Conservation (phyloP, 2,113 vertebrate species). For the Platysternon megacephalum region DNA sequence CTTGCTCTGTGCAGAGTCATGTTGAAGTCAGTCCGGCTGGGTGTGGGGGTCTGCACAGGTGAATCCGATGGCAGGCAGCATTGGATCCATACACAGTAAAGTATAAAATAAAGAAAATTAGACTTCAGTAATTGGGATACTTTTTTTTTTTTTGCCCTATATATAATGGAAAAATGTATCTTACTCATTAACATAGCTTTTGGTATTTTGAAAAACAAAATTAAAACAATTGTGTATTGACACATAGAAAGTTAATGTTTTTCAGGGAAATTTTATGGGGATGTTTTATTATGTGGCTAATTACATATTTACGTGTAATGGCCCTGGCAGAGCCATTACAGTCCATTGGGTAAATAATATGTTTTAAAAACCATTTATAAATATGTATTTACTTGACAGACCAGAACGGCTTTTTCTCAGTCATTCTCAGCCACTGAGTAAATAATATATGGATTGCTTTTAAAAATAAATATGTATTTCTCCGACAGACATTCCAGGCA, state of each 20-base stretch:
- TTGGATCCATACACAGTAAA: neutral
- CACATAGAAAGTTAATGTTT: conserved; percentile 49
- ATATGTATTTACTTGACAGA: conserved; percentile 78
- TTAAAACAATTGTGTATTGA: conserved; percentile 28
- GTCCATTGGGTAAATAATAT: conserved; percentile 62
- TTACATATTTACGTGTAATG: conserved; percentile 71
- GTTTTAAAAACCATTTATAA: conserved; percentile 74
- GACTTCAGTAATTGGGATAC: neutral
- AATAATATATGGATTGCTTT: conserved; percentile 75
- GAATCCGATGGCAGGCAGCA: neutral
- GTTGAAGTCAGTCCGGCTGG: neutral
- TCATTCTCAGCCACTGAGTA: conserved; percentile 70
- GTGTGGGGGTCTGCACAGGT: neutral
- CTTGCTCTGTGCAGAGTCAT: neutral
- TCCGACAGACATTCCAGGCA: conserved; percentile 55
- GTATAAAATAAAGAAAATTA: neutral
- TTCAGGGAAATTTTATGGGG: conserved; percentile 58
- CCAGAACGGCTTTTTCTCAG: conserved; percentile 68
- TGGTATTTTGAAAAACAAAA: conserved; percentile 48
- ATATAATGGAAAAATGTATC: conserved; percentile 14
- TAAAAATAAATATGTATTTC: conserved; percentile 73
- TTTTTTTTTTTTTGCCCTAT: neutral
- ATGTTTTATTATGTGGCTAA: conserved; percentile 70
- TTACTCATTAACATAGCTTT: conserved; percentile 35
- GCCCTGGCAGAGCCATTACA: conserved; percentile 53